These are phyloP conservation scores for Phengaris alcon DNA, from an alignment of 2,888 invertebrate genomes.

Conservation along the genomic window DNA sequence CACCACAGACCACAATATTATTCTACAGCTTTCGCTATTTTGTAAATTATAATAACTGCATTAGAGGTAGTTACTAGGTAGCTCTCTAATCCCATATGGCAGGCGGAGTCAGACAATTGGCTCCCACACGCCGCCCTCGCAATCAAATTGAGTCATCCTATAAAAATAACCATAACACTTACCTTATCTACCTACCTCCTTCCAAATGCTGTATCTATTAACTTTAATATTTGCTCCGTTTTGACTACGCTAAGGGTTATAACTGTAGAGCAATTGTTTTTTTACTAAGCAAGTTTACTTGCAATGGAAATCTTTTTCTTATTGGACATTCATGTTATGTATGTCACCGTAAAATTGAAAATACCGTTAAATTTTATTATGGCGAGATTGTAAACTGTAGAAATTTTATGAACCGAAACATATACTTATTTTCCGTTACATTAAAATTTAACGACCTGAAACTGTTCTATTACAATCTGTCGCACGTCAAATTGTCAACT, in stretches of 20 bases:
- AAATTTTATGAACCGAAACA: no score
- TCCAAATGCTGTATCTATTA: constrained; percentile 11
- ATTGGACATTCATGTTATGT: no score
- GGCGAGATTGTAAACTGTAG: no score
- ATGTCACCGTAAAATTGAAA: no score
- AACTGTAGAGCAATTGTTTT: not conserved
- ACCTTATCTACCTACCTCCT: constrained; percentile 12
- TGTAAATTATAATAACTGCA: no score
- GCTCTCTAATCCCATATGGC: not conserved
- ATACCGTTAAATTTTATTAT: no score
- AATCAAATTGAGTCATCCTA: constrained; percentile 8
- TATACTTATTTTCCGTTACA: no score
- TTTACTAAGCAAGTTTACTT: not conserved
- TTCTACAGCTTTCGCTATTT: no score
- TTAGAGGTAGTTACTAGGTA: not conserved
- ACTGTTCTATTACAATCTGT: no score
- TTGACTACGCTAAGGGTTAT: not conserved
- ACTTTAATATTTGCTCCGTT: not conserved
- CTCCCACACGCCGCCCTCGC: not conserved
- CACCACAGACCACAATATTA: no score
- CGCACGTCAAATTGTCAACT: no score
- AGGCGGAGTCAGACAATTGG: not conserved
- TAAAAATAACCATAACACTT: constrained; percentile 20
- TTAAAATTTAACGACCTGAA: no score
- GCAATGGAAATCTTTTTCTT: not conserved